Base-by-base conservation (phyloP, 2,797 vertebrate species). In the Pagetopsis macropterus region DNA sequence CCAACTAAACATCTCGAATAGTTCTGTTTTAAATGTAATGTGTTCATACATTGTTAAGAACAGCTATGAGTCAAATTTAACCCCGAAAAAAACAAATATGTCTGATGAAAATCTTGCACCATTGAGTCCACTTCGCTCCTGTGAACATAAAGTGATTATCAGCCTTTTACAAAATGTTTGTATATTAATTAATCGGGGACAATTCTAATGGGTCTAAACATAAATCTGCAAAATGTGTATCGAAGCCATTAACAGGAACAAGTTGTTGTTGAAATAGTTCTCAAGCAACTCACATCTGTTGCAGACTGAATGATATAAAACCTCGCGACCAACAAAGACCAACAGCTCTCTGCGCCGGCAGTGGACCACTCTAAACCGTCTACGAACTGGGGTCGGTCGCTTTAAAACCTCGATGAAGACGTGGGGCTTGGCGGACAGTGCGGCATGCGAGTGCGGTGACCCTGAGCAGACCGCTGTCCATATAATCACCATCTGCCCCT, bases 321-420 rank as follows among this genome's bases (percentile, higher is more conserved):
- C 31, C 65, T 57, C 7, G 9, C 57, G 50, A 41, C 33, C 52
- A 61, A 40, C 8, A 48, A 43, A 45, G 37, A 51, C 54, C 17
- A 71, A 62, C 62, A 60, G 55, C 58, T 86, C 59, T 51, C n/a
- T 56, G n/a, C n/a, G n/a, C n/a, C n/a, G n/a, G n/a, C n/a, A n/a
- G n/a, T n/a, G n/a, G n/a, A n/a, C n/a, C n/a, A n/a, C n/a, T n/a
- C n/a, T n/a, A n/a, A n/a, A n/a, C n/a, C n/a, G n/a, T n/a, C n/a
- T n/a, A n/a, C n/a, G n/a, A n/a, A n/a, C n/a, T n/a, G n/a, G n/a
- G n/a, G n/a, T n/a, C n/a, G n/a, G n/a, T n/a, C n/a, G n/a, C n/a
- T n/a, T n/a, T n/a, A n/a, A n/a, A n/a, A n/a, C n/a, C n/a, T n/a
- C n/a, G n/a, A n/a, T n/a, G n/a, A n/a, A n/a, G n/a, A n/a, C n/a